Percentiles rank a stretch among this genome's conserved stretches.
These are phyloP conservation scores for Nesospiza acunhae DNA, from an alignment of 2,113 vertebrate genomes.

Conservation along the genomic window DNA sequence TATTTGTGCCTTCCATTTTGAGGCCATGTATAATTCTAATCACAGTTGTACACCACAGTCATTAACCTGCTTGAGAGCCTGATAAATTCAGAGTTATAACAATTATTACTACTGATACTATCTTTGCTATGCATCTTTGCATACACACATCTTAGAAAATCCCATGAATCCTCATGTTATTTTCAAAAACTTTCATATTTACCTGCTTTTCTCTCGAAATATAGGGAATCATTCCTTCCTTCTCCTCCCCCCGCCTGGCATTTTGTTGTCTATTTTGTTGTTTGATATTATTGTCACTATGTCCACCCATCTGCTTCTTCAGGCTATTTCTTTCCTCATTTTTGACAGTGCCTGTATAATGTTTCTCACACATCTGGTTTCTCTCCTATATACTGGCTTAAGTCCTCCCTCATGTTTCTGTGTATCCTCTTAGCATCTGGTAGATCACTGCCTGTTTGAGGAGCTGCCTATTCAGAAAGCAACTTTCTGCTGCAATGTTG, in stretches of 20 bases:
- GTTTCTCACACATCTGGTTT: conserved; percentile 54
- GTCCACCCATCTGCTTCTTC: conserved; percentile 59
- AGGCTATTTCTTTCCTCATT: conserved; percentile 1
- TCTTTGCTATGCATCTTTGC: neutral
- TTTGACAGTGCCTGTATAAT: conserved; percentile 37
- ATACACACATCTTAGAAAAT: neutral
- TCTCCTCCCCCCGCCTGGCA: accelerated
- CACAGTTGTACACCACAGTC: neutral
- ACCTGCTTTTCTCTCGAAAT: neutral
- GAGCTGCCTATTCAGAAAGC: conserved; percentile 17
- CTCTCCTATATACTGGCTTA: neutral
- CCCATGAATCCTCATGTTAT: neutral
- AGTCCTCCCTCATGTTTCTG: conserved; percentile 57
- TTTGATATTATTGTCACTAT: conserved; percentile 38
- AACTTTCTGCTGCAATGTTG: conserved; percentile 1
- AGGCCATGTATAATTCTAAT: neutral
- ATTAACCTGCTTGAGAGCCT: neutral
- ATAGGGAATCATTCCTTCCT: neutral
- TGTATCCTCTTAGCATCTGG: conserved; percentile 65
- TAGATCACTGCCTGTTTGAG: conserved; percentile 24
- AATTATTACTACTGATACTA: neutral
- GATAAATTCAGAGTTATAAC: neutral
- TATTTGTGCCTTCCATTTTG: neutral
- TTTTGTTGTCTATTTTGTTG: conserved; percentile 32
- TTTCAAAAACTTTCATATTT: neutral